Evolutionary conservation across 2,888 invertebrate species (phyloP).

Genomic region (Choristoneura rosaceana): DNA sequence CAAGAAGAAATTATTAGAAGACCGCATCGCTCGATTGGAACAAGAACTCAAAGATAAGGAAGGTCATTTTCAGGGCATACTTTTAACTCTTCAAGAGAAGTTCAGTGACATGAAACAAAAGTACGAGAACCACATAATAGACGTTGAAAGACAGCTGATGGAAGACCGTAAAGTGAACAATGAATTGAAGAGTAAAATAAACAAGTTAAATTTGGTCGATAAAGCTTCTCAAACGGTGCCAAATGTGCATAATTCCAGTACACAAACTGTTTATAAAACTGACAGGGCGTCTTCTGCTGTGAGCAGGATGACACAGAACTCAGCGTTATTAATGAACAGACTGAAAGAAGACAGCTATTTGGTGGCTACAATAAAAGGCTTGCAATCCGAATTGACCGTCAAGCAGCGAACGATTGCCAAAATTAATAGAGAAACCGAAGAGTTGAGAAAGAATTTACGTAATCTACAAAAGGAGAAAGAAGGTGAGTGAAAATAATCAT

Average conservation of each 20-base stretch:
- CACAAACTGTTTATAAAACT: constrained; percentile 72
- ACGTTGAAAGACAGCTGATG: constrained; percentile 88
- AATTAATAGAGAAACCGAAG: constrained; percentile 91
- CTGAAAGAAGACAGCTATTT: constrained; percentile 91
- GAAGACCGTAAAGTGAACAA: constrained; percentile 76
- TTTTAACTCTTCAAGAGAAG: constrained; percentile 90
- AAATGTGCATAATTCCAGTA: constrained; percentile 61
- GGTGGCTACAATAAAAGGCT: constrained; percentile 91
- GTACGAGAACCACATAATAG: constrained; percentile 90
- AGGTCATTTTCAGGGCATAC: constrained; percentile 88
- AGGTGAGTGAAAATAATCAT: constrained; percentile 59
- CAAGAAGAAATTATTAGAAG: constrained; percentile 88
- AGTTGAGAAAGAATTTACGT: constrained; percentile 90
- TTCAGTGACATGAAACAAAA: constrained; percentile 91
- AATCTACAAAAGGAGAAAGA: constrained; percentile 92
- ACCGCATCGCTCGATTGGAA: constrained; percentile 89
- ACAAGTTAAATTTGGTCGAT: constrained; percentile 65
- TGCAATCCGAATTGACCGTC: constrained; percentile 89
- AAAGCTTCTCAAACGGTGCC: constrained; percentile 81
- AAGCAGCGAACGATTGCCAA: constrained; percentile 91
- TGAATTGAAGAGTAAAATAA: constrained; percentile 84
- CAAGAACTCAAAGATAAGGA: constrained; percentile 90
- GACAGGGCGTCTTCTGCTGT: constrained; percentile 78
- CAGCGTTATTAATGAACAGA: constrained; percentile 78
- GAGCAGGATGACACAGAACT: constrained; percentile 83